Base-by-base conservation (phyloP, 2,113 vertebrate genomes). In the Sceloporus undulatus region DNA sequence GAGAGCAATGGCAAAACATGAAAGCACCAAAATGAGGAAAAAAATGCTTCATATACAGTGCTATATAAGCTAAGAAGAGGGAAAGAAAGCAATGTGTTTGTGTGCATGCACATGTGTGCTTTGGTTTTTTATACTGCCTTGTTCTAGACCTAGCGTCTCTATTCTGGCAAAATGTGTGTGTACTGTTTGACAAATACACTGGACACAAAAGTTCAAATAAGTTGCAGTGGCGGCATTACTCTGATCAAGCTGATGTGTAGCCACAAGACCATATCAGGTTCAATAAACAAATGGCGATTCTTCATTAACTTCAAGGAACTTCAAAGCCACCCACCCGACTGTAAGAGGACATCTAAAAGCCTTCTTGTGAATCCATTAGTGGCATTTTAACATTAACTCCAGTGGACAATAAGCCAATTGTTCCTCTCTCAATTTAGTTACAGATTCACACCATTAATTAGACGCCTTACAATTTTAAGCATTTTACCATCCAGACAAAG, bases 211-310 rank as follows among this genome's bases (percentile, higher is more conserved):
- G 87, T 34, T 84, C 65, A 70, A 84, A 83, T 40, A n/a, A 77
- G 40, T 62, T 78, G 59, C n/a, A 78, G 54, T 19, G 62, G 62
- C 73, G 83, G 9, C 16, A 23, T 77, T 84, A 56, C 62, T 78
- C 48, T 84, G 80, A 88, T 88, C 81, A 70, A 78, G 34, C 73
- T 83, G 87, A 84, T 84, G 84, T 83, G 83, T 29, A 40, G 62
- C 77, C 85, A 83, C 80, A 83, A 68, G 62, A 54, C 87, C 74
- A 9, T 68, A 38, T 27, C 48, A 77, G 80, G 23, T 77, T 77
- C 38, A 73, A 83, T 78, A 84, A 88, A 88, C 81, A 88, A 84
- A 81, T 68, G 80, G 59, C 81, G 78, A 56, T 78, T 78, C 62
- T 83, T 84, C 66, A 84, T 84, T 70, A 84, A 13, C 48, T 34